These are phyloP conservation scores for Monochamus saltuarius DNA, from an alignment of 1,140 invertebrate genomes.

Conservation along the genomic window DNA sequence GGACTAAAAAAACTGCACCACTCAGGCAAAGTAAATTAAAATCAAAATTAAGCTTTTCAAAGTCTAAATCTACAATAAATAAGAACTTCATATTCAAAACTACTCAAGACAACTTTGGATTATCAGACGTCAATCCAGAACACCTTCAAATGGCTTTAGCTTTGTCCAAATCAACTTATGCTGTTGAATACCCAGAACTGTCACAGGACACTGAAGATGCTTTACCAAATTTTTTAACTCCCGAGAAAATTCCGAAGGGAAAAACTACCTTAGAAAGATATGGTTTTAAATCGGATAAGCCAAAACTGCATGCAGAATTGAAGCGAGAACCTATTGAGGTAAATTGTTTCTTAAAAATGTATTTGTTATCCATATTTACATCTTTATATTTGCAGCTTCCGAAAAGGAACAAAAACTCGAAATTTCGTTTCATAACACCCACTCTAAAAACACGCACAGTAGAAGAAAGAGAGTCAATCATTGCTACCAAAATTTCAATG, in stretches of 20 bases:
- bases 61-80: too few relatives aligned
- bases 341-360: constrained; percentile 11
- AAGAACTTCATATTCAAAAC: constrained; percentile 30
- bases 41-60: constrained; percentile 10
- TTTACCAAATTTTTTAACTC: constrained; percentile 23
- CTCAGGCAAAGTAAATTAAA: constrained; percentile 23
- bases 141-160: constrained; percentile 59
- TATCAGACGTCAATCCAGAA: constrained; percentile 55
- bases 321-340: constrained; percentile 41
- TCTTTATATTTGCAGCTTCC: constrained; percentile 18
- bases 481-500: constrained; percentile 40
- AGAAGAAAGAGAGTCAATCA: constrained; percentile 38
- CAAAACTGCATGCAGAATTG: constrained; percentile 30
- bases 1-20: constrained; percentile 16
- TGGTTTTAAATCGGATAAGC: constrained; percentile 43
- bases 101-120: constrained; percentile 33
- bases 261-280: constrained; percentile 43
- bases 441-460: constrained; percentile 34
- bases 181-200: constrained; percentile 34
- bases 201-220: constrained; percentile 6
- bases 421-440: constrained; percentile 43
- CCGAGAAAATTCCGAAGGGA: constrained; percentile 31
- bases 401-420: constrained; percentile 36
- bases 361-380: not conserved
- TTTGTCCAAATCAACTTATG: constrained; percentile 56